Base-by-base conservation (phyloP, 2,113 vertebrate species). In the Tylochromis polylepis region DNA sequence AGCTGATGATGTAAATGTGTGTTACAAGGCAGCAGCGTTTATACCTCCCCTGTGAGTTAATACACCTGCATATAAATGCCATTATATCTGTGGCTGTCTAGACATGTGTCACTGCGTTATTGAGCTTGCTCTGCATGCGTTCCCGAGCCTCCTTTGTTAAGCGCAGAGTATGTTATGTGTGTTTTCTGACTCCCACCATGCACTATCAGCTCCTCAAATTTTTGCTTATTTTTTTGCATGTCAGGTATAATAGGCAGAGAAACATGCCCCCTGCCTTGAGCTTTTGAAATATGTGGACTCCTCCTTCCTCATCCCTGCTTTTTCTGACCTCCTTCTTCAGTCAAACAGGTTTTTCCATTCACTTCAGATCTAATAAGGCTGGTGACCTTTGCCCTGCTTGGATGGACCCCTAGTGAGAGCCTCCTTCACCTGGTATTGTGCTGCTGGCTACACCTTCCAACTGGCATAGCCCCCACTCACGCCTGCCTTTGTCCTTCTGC, bases 381-480 rank as follows among this genome's bases (percentile, higher is more conserved):
- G 58, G 12, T 83, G 97, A 98, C 97, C 97, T 97, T 96, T 97
- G 95, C 92, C 95, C 95, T 93, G 93, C 95, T 93, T 84, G 82
- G 27, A 77, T 11, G 93, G 93, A 95, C 91, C 94, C 96, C 94
- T 88, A 91, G 94, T 87, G 93, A 95, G 95, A 93, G 96, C 96
- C 97, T 97, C 97, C 97, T 98, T 95, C 96, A 97, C 96, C 97
- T 98, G 97, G 97, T 96, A 97, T 97, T 98, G 97, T 97, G 96
- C 95, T 95, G 88, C 89, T 10, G 81, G 93, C 92, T 91, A 93
- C 93, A 93, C 93, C 92, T 94, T 92, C 92, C 57, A 75, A 93
- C 85, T 91, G 81, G 91, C 87, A 84, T 27, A 80, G 83, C 91
- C 94, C 90, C 95, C 95, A 95, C 96, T 72, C 83, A 93, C 92